Percentiles rank a stretch among this genome's conserved stretches.
These are phyloP conservation scores for Troilus luridus DNA, from an alignment of 2,888 invertebrate species.

Conservation along the genomic window DNA sequence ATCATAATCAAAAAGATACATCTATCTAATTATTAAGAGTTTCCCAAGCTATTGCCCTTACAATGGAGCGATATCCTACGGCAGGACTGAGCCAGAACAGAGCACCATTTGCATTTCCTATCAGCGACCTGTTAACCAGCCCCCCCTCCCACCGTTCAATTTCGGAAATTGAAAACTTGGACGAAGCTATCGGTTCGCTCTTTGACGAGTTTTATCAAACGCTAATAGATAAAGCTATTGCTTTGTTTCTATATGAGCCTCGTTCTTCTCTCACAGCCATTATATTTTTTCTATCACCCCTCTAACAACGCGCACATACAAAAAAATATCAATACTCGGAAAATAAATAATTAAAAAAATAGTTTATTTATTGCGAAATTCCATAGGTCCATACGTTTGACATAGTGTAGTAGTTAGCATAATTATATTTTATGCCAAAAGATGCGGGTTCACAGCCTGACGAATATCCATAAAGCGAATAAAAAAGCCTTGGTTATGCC, in stretches of 20 bases:
- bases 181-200: not conserved
- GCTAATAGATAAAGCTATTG: conserved; percentile 34
- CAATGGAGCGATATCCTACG: not conserved
- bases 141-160: not conserved
- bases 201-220: conserved; percentile 37
- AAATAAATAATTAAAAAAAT: too few species aligned
- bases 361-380: too few species aligned
- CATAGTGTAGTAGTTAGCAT: too few species aligned
- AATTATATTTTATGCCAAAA: too few species aligned
- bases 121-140: conserved; percentile 4
- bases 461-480: too few species aligned
- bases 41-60: not conserved
- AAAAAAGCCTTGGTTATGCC: too few species aligned
- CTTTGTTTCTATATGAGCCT: not conserved
- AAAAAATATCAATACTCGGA: too few species aligned
- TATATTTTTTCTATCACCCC: not conserved
- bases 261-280: not conserved
- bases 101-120: conserved; percentile 33
- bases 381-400: too few species aligned
- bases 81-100: not conserved
- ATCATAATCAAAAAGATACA: not conserved
- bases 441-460: too few species aligned
- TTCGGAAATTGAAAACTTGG: conserved; percentile 34
- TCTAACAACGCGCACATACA: too few species aligned
- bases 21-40: not conserved